Percentiles rank a stretch among this genome's conserved stretches.
These are phyloP conservation scores for Cossypha polioptera DNA, from an alignment of 2,797 vertebrate species.

Conservation along the genomic window DNA sequence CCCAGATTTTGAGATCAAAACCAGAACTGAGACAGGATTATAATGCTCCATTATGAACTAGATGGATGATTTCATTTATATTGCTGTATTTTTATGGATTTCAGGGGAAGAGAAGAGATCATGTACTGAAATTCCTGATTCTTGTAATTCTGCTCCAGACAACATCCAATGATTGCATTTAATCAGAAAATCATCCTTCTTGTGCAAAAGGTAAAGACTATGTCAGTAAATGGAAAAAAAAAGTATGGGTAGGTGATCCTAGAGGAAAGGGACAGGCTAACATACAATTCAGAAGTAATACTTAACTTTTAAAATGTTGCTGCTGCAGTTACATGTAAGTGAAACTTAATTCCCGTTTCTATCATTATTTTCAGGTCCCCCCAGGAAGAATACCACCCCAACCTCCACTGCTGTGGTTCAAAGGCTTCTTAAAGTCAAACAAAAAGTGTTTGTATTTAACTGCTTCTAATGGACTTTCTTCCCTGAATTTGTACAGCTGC, in stretches of 20 bases:
- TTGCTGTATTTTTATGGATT: neutral
- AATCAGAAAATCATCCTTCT: neutral
- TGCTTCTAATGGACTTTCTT: neutral
- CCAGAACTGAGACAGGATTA: neutral
- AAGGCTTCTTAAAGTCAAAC: neutral
- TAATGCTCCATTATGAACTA: neutral
- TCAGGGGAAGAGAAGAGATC: neutral
- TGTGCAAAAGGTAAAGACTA: neutral
- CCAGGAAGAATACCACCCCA: neutral
- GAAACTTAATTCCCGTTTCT: neutral
- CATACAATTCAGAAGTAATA: neutral
- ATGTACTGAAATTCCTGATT: neutral
- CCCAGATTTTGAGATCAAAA: slow-evolving; percentile 10
- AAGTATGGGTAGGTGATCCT: accelerated
- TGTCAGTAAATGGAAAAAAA: neutral
- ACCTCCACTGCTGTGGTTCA: neutral
- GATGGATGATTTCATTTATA: neutral
- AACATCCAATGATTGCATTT: neutral
- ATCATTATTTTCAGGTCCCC: neutral
- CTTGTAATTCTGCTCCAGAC: neutral
- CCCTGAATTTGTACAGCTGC: neutral
- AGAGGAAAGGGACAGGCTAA: neutral
- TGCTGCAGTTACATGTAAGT: neutral
- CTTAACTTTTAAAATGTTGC: neutral
- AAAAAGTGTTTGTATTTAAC: slow-evolving; percentile 6